Evolutionary conservation across 2,797 vertebrate genomes (phyloP).

Genomic region (Acanthurus tractus): DNA sequence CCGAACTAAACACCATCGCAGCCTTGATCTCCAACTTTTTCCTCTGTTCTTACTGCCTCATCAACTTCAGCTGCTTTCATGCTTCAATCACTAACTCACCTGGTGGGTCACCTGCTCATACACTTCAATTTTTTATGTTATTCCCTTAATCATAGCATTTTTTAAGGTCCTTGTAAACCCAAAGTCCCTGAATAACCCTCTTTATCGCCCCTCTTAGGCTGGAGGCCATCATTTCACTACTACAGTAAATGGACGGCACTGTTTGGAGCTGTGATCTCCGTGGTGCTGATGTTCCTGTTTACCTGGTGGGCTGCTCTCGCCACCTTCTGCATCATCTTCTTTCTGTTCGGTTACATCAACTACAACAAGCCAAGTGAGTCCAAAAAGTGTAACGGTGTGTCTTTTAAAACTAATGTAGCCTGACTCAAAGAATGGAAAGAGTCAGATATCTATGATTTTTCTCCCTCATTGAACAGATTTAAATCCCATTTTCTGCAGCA

Average conservation of each 20-base stretch:
- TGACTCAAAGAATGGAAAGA: not conserved
- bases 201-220: slow-evolving; percentile 69
- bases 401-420: not conserved
- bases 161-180: too few relatives aligned
- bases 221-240: slow-evolving; percentile 85
- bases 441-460: not conserved
- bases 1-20: slow-evolving; percentile 81
- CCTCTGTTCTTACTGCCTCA: slow-evolving; percentile 86
- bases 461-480: too few relatives aligned
- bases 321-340: slow-evolving; percentile 80
- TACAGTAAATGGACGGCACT: slow-evolving; percentile 85
- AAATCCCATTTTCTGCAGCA: too few relatives aligned
- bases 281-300: slow-evolving; percentile 87
- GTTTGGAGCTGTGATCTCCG: slow-evolving; percentile 81
- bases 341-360: slow-evolving; percentile 83
- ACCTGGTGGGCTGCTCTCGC: slow-evolving; percentile 85
- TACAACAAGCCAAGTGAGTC: slow-evolving; percentile 85
- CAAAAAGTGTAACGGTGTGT: not conserved
- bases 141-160: too few relatives aligned
- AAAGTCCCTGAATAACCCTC: not conserved
- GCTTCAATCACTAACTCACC: slow-evolving; percentile 86
- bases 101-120: slow-evolving; percentile 64
- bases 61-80: slow-evolving; percentile 89
- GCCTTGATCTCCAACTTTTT: slow-evolving; percentile 88
- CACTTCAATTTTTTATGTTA: not conserved